These are phyloP conservation scores for Eurois occulta DNA, from an alignment of 2,888 invertebrate species.

Conservation along the genomic window DNA sequence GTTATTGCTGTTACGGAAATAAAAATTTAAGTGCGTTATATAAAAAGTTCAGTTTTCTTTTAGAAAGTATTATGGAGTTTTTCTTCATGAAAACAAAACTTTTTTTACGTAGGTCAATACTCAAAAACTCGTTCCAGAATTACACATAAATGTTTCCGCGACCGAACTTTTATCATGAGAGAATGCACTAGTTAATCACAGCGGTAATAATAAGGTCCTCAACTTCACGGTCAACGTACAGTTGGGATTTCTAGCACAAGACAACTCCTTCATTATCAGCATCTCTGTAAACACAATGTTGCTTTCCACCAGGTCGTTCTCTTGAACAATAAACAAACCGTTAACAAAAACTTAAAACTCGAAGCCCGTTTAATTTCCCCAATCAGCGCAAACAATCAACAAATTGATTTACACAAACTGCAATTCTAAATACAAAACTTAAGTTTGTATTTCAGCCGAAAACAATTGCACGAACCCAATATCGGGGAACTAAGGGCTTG, in stretches of 20 bases:
- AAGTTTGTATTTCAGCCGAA: constrained; percentile 56
- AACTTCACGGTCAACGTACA: background rate
- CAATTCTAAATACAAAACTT: constrained; percentile 66
- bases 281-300: background rate
- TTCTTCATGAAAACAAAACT: background rate
- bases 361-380: constrained; percentile 27
- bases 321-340: constrained; percentile 22
- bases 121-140: background rate
- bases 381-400: constrained; percentile 51
- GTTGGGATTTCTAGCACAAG: background rate
- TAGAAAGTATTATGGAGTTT: background rate
- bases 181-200: background rate
- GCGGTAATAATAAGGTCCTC: background rate
- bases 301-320: background rate
- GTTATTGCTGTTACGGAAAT: constrained; percentile 64
- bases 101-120: background rate
- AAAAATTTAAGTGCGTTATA: constrained; percentile 58
- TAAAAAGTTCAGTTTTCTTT: constrained; percentile 7
- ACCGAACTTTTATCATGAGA: background rate
- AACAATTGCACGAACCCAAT: constrained; percentile 75
- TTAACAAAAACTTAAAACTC: constrained; percentile 40
- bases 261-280: background rate
- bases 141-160: background rate
- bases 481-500: constrained; percentile 65
- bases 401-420: constrained; percentile 66